Base-by-base conservation (phyloP, 92 coral and sea anemone genomes). In the Meandrina meandrites region DNA sequence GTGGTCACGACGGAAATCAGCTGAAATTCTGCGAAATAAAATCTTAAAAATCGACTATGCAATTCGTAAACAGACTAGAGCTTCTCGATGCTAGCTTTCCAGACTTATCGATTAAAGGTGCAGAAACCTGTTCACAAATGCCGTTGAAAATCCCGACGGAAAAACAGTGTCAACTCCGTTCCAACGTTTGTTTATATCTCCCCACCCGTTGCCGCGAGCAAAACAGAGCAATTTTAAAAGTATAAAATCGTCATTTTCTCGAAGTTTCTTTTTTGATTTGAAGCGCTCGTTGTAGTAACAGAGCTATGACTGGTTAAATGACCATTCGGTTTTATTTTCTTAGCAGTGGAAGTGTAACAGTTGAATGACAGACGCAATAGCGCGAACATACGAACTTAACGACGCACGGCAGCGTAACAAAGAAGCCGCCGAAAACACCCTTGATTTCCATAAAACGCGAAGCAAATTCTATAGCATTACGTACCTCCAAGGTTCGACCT, bases 401-500 rank as follows among this genome's bases (percentile, higher is more conserved):
- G 83, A 85, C 83, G 88, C 82, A 76, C 28, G 0, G 31, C 32
- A 36, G 57, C 88, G 77, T 77, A 58, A 77, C 88, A 77, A 85
- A 76, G 71, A 51, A 54, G 36, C 27, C 83, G 66, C 28, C 24
- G 18, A 77, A 77, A 56, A 85, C 31, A 74, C 67, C 22, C 82
- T 1, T 18, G 42, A 60, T 62, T 67, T 62, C 67, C 82, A 77
- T 47, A 76, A 36, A 24, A 7, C 62, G 19, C 45, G 13, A 56
- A 28, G 28, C 60, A 83, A 84, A 34, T 53, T 50, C 48, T 12
- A 18, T n/a, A 58, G 17, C 1, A 19, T 6, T 35, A 84, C 98
- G 75, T 83, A 97, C 99, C 96, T 91, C 97, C 96, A 86, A 92
- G 95, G 95, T 97, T 95, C 62, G 98, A 91, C 89, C 98, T 93